These are phyloP conservation scores for Xestia sexstrigata DNA, from an alignment of 2,888 invertebrate species.

Conservation along the genomic window DNA sequence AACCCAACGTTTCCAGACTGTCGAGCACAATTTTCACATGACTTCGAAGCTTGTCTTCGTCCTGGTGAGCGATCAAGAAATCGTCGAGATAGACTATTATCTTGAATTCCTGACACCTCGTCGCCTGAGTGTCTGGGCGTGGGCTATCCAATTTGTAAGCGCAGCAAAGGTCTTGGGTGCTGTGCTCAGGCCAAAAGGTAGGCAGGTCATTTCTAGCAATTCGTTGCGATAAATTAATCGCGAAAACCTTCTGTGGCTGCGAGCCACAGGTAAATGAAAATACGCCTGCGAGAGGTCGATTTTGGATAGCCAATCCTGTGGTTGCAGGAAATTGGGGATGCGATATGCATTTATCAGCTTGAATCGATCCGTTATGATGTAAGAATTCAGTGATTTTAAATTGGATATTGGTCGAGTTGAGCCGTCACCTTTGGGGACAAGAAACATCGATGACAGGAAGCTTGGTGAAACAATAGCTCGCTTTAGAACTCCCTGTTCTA, in stretches of 20 bases:
- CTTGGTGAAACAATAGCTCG: neutral
- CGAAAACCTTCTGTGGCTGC: no score
- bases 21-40: neutral
- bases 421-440: slow-evolving; percentile 3
- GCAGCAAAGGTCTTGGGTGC: neutral
- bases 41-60: neutral
- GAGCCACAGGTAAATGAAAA: no score
- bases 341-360: no score
- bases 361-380: neutral
- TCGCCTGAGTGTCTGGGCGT: neutral
- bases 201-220: neutral
- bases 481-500: neutral
- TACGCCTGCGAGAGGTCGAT: no score
- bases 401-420: neutral
- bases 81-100: neutral
- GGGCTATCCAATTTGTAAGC: slow-evolving; percentile 8
- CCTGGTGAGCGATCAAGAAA: neutral
- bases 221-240: slow-evolving; percentile 2
- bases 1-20: neutral
- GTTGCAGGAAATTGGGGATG: no score
- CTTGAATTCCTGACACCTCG: neutral
- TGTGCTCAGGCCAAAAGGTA: no score
- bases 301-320: no score
- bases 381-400: neutral
- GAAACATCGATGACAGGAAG: slow-evolving; percentile 9